Percentiles rank a stretch among this genome's conserved stretches.
Evolutionary conservation across 2,113 vertebrate genomes (phyloP).

Genomic region (Phasianus colchicus): DNA sequence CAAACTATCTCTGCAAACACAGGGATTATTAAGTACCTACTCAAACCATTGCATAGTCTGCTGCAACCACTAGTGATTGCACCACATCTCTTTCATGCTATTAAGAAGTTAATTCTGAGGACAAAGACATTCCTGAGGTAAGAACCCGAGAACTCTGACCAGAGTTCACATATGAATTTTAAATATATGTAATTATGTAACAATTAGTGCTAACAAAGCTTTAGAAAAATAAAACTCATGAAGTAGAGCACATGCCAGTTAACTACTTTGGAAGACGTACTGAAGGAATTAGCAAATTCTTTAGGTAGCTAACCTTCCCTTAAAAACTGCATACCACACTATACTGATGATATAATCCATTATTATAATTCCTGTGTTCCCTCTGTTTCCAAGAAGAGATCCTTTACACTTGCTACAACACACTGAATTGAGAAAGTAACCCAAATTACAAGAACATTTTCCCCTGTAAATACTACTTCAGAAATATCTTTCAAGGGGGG

Average conservation of each 20-base stretch:
- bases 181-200: not conserved
- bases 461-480: not conserved
- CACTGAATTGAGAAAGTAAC: not conserved
- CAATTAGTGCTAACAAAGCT: not conserved
- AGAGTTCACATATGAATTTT: not conserved
- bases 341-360: not conserved
- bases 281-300: not conserved
- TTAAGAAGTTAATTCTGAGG: not conserved
- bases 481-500: not conserved
- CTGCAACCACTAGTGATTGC: not conserved
- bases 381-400: not conserved
- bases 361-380: not conserved
- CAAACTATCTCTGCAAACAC: not conserved
- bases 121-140: not conserved
- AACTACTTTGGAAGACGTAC: not conserved
- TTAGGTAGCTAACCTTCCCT: not conserved
- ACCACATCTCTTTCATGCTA: not conserved
- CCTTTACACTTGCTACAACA: not conserved
- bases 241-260: not conserved
- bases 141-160: not conserved
- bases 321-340: not conserved
- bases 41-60: accelerated
- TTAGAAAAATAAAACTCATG: not conserved
- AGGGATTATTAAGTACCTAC: not conserved
- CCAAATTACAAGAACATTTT: not conserved